Evolutionary conservation across 92 coral and sea anemone species (phyloP).

Genomic region (Pocillopora grandis): DNA sequence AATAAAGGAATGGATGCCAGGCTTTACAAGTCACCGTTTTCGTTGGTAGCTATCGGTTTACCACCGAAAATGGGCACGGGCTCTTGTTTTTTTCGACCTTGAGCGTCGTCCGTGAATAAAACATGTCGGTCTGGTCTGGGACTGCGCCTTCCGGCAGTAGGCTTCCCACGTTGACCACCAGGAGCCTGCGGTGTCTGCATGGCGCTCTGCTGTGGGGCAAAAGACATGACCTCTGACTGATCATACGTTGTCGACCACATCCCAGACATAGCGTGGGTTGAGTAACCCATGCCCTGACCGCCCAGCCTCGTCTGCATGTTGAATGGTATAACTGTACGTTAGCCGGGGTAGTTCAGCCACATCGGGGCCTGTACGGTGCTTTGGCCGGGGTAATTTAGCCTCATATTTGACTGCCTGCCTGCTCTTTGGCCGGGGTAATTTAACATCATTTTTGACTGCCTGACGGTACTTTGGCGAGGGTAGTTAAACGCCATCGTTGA

Average conservation of each 20-base stretch:
- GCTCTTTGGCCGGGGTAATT: neutral
- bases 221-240: slow-evolving; percentile 10
- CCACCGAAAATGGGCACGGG: neutral
- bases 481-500: neutral
- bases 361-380: neutral
- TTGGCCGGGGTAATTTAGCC: neutral
- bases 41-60: neutral
- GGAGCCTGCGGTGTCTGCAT: slow-evolving; percentile 18
- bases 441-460: neutral
- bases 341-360: neutral
- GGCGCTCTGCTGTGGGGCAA: neutral
- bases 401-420: neutral
- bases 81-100: neutral
- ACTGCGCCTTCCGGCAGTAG: neutral
- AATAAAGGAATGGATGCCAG: too few species aligned
- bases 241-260: slow-evolving; percentile 21
- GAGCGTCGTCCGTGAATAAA: neutral
- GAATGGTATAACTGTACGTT: neutral
- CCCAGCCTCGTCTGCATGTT: slow-evolving; percentile 30
- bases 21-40: too few species aligned
- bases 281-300: slow-evolving; percentile 11
- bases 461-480: neutral
- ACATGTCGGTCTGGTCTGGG: neutral
- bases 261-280: slow-evolving; percentile 22
- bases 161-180: neutral